phyloP scores from a whole-genome alignment of 1,140 invertebrate genomes.

The Uloborus diversus region DNA sequence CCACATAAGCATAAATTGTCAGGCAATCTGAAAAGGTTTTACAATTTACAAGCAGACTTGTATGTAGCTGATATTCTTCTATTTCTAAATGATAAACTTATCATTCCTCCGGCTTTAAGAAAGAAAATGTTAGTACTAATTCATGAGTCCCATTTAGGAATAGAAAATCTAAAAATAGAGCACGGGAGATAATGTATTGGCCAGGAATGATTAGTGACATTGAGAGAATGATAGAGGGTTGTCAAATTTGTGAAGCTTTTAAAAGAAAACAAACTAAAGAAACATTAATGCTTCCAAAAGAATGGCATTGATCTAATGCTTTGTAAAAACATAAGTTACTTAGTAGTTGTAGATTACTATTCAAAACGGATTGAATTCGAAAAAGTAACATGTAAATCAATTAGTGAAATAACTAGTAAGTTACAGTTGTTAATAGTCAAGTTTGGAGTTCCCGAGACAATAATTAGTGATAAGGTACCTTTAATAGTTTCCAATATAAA shows the following conservation, averaged over 20 bases:
- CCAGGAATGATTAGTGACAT: neutral
- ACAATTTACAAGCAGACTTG: too few relatives aligned
- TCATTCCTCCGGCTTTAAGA: conserved; percentile 60
- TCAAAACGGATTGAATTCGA: conserved; percentile 22
- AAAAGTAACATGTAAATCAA: neutral
- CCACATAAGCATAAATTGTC: too few relatives aligned
- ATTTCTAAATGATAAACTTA: conserved; percentile 58
- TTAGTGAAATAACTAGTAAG: neutral
- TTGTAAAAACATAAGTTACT: neutral
- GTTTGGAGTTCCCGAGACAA: conserved; percentile 3
- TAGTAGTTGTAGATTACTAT: conserved; percentile 18
- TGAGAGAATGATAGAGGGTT: neutral
- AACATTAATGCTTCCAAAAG: conserved; percentile 13
- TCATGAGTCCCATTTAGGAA: conserved; percentile 63
- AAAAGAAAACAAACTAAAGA: neutral
- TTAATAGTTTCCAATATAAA: conserved; percentile 3
- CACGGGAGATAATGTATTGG: conserved; percentile 1
- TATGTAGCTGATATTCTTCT: neutral
- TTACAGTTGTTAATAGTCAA: neutral
- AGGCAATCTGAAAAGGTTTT: too few relatives aligned
- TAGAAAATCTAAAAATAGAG: conserved; percentile 41
- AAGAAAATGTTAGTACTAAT: conserved; percentile 59
- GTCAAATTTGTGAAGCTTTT: neutral
- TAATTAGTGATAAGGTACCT: conserved; percentile 11
- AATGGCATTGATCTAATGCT: neutral